Base-by-base conservation (phyloP, 1,140 invertebrate species). In the Halyomorpha halys region DNA sequence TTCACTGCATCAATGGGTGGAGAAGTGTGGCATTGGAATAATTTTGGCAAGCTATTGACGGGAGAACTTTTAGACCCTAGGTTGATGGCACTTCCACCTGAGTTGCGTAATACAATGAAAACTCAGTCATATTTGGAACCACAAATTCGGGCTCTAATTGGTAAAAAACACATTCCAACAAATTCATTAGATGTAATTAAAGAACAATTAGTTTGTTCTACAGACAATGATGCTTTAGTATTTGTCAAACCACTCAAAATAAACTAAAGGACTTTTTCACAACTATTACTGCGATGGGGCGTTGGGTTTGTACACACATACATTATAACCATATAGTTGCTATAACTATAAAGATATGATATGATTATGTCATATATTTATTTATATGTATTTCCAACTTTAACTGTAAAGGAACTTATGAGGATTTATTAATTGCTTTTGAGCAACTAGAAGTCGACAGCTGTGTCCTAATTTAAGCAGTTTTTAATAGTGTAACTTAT, bases 1-100 rank as follows among this genome's bases (percentile, higher is more conserved):
- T 64, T 64, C 16, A 59, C 63, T 3, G 34, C 30, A n/a, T 64
- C 63, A 2, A 19, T 56, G 15, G 51, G 49, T 11, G 63, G 63
- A 18, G 63, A 64, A 51, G 53, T 64, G 6, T 64, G 63, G 63
- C 63, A 64, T 23, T 64, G 63, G 63, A 56, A 18, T 9, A 59
- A 64, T 18, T 64, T 64, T 53, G 53, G 51, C 18, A 53, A 64
- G 18, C 23, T 64, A 16, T 39, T 64, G 3, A 25, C 39, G 3
- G 61, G 19, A 4, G 47, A 49, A 49, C 47, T 49, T 2, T 8
- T 49, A 19, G 47, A 21, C 5, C n/a, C n/a, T 8, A 49, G 19
- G 19, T 13, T 39, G 11, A 39, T 39, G 34, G 34, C 34, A 6
- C 47, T 49, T 19, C n/a, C 61, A 13, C 25, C 44, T 3, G 44